Base-by-base conservation (phyloP, 2,797 vertebrate genomes). In the Cirrhinus molitorella region DNA sequence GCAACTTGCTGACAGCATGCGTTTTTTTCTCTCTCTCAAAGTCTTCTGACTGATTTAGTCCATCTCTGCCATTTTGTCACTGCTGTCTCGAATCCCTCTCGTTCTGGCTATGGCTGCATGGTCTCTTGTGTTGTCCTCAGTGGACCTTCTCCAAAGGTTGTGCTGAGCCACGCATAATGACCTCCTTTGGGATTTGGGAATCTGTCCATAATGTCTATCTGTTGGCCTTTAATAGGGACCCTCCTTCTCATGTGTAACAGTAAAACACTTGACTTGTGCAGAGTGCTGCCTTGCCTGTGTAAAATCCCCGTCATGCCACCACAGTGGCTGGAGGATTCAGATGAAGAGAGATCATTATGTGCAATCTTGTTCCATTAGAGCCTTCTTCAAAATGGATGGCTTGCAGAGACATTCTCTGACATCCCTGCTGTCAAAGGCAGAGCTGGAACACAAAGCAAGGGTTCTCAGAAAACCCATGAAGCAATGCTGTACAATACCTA, bases 111-210 rank as follows among this genome's bases (percentile, higher is more conserved):
- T 67, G n/a, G 57, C 12, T 47, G 34, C 75, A 71, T 28, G 66
- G 31, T 73, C 55, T 61, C 47, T 67, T 73, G 79, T 21, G 9
- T 67, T 77, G 17, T 72, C 67, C 71, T 86, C 77, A 71, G 77
- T 63, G 79, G 83, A 83, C 61, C 67, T 79, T 82, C 80, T 85
- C 51, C 49, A 81, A 81, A 81, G 83, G 76, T 87, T 80, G 80
- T 71, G 87, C 90, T 94, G 91, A 92, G 93, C 90, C 90, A 89
- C 80, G 90, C 88, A 85, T 94, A 95, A 95, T 94, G 94, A 95
- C 93, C 91, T 92, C 94, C 94, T 93, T 86, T 3, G 94, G 92
- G 94, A 94, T 91, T 89, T 72, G 81, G 84, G 88, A 89, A 89
- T 66, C 85, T 70, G 88, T 92, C 92, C 92, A 89, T 91, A 88